A percentile compares a stretch with the other conserved stretches of the same genome.
phyloP scores from a whole-genome alignment of 2,113 vertebrate genomes.

The Ovibos moschatus region DNA sequence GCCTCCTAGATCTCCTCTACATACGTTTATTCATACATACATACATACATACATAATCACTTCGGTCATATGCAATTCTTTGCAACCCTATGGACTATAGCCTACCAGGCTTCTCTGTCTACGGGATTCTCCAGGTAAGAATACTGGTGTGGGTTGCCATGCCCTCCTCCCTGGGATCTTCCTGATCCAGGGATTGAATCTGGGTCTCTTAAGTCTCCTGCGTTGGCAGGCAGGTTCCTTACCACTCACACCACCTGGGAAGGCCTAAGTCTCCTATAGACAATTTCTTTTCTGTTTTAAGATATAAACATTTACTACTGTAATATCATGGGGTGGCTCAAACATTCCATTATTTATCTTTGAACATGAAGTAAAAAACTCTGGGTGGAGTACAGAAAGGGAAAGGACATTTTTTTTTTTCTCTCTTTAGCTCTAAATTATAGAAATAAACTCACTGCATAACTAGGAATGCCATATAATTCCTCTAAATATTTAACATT shows the following conservation, averaged over 20 bases:
- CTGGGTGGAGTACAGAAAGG: not conserved
- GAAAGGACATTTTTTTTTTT: not conserved
- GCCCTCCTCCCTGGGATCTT: not conserved
- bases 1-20: not conserved
- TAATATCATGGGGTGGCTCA: not conserved
- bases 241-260: not conserved
- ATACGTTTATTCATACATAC: not conserved
- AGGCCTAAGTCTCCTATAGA: not conserved
- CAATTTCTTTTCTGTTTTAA: not conserved
- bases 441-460: not conserved
- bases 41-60: not conserved
- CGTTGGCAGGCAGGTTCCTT: not conserved
- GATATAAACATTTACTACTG: not conserved
- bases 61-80: not conserved
- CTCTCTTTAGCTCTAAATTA: not conserved
- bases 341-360: conserved; percentile 14
- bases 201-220: not conserved
- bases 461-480: not conserved
- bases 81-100: not conserved
- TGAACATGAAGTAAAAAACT: not conserved
- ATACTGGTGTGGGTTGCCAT: not conserved
- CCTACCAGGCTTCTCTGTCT: not conserved
- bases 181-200: not conserved
- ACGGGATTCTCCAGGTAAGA: not conserved
- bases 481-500: not conserved